Evolutionary conservation across 1,140 invertebrate species (phyloP).

Genomic region (Pseudomyrmex gracilis): DNA sequence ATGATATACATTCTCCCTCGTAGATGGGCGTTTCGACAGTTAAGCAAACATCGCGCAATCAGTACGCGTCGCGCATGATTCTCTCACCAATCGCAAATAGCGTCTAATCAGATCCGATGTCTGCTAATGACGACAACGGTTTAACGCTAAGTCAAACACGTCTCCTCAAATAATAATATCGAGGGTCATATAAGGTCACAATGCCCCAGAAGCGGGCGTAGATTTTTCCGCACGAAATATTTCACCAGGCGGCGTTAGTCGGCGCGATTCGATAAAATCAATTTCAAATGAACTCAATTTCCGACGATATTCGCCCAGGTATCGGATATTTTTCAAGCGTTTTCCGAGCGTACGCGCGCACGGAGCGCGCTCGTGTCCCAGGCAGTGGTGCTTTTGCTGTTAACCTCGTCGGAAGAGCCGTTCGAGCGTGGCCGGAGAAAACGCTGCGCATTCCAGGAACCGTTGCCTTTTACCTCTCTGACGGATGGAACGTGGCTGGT

Average conservation of each 20-base stretch:
- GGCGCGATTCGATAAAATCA: slow-evolving; percentile 37
- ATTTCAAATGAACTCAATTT: slow-evolving; percentile 41
- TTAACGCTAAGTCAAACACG: slow-evolving; percentile 16
- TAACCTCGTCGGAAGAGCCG: slow-evolving; percentile 29
- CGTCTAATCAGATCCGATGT: slow-evolving; percentile 36
- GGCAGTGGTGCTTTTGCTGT: slow-evolving; percentile 22
- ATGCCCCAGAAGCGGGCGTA: no score
- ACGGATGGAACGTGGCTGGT: slow-evolving; percentile 42
- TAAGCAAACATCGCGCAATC: slow-evolving; percentile 61
- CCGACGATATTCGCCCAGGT: slow-evolving; percentile 17
- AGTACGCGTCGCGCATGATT: slow-evolving; percentile 1
- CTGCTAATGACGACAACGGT: slow-evolving; percentile 19
- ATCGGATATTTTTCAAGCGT: slow-evolving; percentile 33
- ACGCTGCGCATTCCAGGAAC: slow-evolving; percentile 40
- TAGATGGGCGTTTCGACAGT: slow-evolving; percentile 32
- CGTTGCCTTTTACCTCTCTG: slow-evolving; percentile 45
- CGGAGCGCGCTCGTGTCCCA: background rate
- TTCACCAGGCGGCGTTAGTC: background rate
- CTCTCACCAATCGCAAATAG: slow-evolving; percentile 27
- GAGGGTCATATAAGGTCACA: background rate
- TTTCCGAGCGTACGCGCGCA: background rate
- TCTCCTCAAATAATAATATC: no score
- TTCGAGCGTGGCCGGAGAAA: slow-evolving; percentile 10
- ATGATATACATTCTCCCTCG: slow-evolving; percentile 29
- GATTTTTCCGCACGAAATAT: slow-evolving; percentile 23